Evolutionary conservation across 1,140 invertebrate species (phyloP), one percentile per base, ranked within the genome.

Genomic region (Drepana arcuata): DNA sequence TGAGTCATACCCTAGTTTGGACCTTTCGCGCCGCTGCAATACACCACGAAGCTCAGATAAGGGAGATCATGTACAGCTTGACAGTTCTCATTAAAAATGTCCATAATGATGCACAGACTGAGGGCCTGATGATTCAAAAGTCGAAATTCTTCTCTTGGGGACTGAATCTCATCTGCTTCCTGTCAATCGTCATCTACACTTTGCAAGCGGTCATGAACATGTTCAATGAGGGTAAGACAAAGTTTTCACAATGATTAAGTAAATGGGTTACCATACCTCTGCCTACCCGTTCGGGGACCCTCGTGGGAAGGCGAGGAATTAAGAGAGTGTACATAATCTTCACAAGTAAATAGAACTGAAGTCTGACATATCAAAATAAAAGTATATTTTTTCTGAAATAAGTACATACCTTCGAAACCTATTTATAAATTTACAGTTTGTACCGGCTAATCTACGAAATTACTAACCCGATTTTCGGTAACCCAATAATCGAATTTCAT

Each of bases 1-100:
- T 58, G 16, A n/a, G n/a, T 43, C 58, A 0, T 52, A 66, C 27
- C 56, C 56, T 0, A 35, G 62, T n/a, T n/a, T 64, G 1, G n/a
- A n/a, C n/a, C n/a, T n/a, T n/a, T n/a, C n/a, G n/a, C n/a, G n/a
- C n/a, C n/a, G n/a, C 43, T 30, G 5, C 10, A 2, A 0, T 50
- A 52, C 14, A 40, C 23, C n/a, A n/a, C 45, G 2, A 50, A 29
- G 4, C 14, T 52, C 7, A 34, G 5, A 27, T 61, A 4, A 55
- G 15, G 15, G 6, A 36, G 7, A 16, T 71, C 16, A 5, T 67
- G 10, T 23, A 43, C 10, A 50, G 25, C 7, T 23, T 68, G 3
- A 41, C 30, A 1, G 43, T 71, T 12, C 14, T 12, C 0, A 23
- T 68, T 7, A 65, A 67, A 31, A 34, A 43, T 3, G 36, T 39